A percentile compares a stretch with the other conserved stretches of the same genome.
Evolutionary conservation across 2,113 vertebrate species (phyloP).

Genomic region (Apodemus sylvaticus): DNA sequence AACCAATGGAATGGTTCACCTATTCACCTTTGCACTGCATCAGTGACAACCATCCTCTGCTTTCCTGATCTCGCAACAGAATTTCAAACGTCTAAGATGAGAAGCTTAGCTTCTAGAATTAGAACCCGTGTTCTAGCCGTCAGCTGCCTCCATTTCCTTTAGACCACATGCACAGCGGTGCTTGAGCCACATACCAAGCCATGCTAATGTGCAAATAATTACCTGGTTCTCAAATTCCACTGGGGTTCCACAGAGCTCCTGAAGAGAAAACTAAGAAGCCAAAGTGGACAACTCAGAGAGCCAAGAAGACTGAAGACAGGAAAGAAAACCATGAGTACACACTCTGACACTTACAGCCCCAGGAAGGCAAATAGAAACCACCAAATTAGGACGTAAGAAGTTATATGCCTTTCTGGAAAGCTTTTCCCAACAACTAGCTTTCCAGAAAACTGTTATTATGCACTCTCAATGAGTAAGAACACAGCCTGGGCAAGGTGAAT

Average conservation of each 20-base stretch:
- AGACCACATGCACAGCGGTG: background rate
- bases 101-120: conserved; percentile 28
- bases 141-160: background rate
- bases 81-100: conserved; percentile 40
- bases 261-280: conserved; percentile 32
- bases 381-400: background rate
- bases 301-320: conserved; percentile 30
- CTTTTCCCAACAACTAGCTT: conserved; percentile 28
- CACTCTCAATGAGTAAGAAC: background rate
- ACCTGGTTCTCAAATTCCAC: conserved; percentile 22
- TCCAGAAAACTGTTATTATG: conserved; percentile 33
- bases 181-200: background rate
- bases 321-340: background rate
- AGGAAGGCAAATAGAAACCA: conserved; percentile 29
- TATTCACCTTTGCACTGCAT: background rate
- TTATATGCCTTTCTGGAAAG: conserved; percentile 17
- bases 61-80: conserved; percentile 25
- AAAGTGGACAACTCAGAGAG: background rate
- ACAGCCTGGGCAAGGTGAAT: background rate
- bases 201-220: background rate
- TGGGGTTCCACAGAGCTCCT: background rate
- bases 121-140: conserved; percentile 39
- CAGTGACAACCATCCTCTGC: conserved; percentile 18
- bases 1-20: background rate
- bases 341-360: background rate